A percentile compares a stretch with the other conserved stretches of the same genome.
These are phyloP conservation scores for Thrips palmi DNA, from an alignment of 1,140 invertebrate genomes.

Conservation along the genomic window DNA sequence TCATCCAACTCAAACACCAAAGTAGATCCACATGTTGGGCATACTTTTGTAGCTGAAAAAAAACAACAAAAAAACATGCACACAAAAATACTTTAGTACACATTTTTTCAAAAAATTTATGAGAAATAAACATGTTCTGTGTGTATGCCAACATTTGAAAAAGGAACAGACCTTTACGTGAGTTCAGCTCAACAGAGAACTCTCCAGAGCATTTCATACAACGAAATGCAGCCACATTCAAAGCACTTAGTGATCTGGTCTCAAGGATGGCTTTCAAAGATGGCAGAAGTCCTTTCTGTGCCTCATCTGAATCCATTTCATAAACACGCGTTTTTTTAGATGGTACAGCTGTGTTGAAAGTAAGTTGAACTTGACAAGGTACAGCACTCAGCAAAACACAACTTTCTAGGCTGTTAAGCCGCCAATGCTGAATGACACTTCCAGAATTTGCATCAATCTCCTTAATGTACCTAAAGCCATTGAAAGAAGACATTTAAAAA, in stretches of 20 bases:
- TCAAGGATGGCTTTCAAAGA: conserved; percentile 23
- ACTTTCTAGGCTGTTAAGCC: conserved; percentile 30
- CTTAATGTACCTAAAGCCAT: conserved; percentile 23
- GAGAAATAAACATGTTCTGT: too few relatives aligned
- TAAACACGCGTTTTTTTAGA: conserved; percentile 34
- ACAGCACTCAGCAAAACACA: conserved; percentile 28
- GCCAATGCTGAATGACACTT: conserved; percentile 35
- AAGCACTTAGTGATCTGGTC: conserved; percentile 28
- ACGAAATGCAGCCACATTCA: conserved; percentile 31
- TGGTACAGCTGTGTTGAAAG: conserved; percentile 36
- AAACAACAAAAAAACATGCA: conserved; percentile 6
- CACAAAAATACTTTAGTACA: conserved; percentile 7
- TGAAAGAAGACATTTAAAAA: too few relatives aligned
- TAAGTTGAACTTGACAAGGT: conserved; percentile 32
- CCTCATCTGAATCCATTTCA: conserved; percentile 30
- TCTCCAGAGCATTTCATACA: conserved; percentile 41
- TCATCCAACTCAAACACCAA: conserved; percentile 30
- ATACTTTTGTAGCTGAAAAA: conserved; percentile 23
- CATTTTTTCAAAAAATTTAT: too few relatives aligned
- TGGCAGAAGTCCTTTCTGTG: conserved; percentile 23
- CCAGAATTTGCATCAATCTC: conserved; percentile 28
- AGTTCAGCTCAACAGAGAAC: conserved; percentile 28
- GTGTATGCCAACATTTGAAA: too few relatives aligned
- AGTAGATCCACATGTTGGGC: conserved; percentile 36
- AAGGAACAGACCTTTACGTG: too few relatives aligned